phyloP scores from a whole-genome alignment of 2,113 vertebrate species.

The Dendropsophus ebraccatus region DNA sequence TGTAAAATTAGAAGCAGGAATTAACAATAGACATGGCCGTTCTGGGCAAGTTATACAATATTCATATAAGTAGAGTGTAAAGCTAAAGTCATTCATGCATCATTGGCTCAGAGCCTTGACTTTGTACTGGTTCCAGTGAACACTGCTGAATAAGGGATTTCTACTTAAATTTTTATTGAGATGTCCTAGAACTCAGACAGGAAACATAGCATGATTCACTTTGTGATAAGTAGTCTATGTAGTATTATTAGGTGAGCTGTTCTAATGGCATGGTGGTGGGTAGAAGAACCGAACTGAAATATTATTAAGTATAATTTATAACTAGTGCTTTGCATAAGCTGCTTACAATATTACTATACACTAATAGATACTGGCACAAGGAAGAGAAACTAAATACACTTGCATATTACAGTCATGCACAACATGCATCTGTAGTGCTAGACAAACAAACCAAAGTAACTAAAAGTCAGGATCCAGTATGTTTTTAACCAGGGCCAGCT shows the following conservation, averaged over 20 bases:
- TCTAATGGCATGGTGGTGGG: neutral
- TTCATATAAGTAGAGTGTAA: neutral
- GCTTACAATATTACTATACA: neutral
- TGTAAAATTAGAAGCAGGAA: neutral
- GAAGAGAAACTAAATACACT: neutral
- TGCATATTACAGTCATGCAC: neutral
- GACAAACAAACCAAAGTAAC: too few relatives aligned
- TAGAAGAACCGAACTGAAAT: neutral
- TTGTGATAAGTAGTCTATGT: neutral
- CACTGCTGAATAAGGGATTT: neutral
- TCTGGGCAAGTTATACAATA: conserved; percentile 9
- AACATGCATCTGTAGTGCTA: too few relatives aligned
- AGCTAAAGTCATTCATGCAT: neutral
- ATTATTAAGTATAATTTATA: neutral
- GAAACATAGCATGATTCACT: neutral
- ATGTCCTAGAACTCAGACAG: neutral
- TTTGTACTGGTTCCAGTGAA: neutral
- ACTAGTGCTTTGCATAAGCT: neutral
- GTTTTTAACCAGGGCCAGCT: too few relatives aligned
- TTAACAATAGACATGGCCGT: neutral
- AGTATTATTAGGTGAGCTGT: neutral
- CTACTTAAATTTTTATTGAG: neutral
- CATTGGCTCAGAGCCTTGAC: neutral
- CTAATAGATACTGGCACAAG: neutral
- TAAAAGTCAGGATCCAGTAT: too few relatives aligned